phyloP scores from a whole-genome alignment of 1,140 invertebrate genomes.

The Rhagoletis zephyria region DNA sequence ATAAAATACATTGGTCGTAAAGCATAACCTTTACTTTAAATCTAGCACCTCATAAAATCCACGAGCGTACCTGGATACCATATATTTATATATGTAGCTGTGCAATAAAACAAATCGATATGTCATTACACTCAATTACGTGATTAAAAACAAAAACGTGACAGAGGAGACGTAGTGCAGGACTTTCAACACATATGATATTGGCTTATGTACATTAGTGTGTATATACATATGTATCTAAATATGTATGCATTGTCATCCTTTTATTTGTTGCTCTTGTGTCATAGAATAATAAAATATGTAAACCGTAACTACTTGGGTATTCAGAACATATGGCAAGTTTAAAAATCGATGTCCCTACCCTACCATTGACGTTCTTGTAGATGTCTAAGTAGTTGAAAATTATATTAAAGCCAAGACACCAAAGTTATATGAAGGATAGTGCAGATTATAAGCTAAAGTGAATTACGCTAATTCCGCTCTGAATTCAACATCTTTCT shows the following conservation, averaged over 20 bases:
- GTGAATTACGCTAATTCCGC: too few relatives aligned
- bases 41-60: too few relatives aligned
- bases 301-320: not conserved
- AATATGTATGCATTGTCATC: not conserved
- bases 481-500: too few relatives aligned
- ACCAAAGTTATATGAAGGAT: not conserved
- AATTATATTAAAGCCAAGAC: not conserved
- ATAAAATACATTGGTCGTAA: too few relatives aligned
- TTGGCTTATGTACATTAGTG: not conserved
- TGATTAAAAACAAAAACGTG: slow-evolving; percentile 49
- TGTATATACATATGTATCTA: not conserved
- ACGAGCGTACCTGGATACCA: too few relatives aligned
- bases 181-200: not conserved
- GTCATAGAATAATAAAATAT: not conserved
- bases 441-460: too few relatives aligned
- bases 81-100: not conserved
- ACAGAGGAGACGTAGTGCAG: not conserved
- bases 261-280: not conserved
- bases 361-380: too few relatives aligned
- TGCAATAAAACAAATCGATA: slow-evolving; percentile 29
- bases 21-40: too few relatives aligned
- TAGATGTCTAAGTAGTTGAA: not conserved
- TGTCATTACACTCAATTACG: slow-evolving; percentile 51
- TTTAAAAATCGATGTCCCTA: not conserved
- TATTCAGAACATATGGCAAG: not conserved